A percentile compares a stretch with the other conserved stretches of the same genome.
phyloP scores from a whole-genome alignment of 2,888 invertebrate genomes.

The Odontothrips loti region DNA sequence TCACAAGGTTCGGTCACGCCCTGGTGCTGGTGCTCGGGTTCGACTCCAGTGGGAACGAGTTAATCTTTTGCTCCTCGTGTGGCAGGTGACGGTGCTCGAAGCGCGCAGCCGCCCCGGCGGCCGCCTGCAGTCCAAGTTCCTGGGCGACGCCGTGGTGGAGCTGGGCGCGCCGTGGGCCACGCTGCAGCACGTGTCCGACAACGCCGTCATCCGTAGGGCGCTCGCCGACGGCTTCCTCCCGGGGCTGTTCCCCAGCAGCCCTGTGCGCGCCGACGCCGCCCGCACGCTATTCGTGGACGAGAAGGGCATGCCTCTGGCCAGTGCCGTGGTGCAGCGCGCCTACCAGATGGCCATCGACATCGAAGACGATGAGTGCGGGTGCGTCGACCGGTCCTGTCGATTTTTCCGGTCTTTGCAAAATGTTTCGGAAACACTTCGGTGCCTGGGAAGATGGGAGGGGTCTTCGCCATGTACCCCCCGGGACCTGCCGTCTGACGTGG shows the following conservation, averaged over 20 bases:
- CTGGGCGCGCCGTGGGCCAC: constrained; percentile 15
- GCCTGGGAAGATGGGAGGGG: too few species aligned
- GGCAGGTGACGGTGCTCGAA: constrained; percentile 15
- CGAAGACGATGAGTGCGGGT: background rate
- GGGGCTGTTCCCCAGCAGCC: background rate
- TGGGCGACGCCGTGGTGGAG: background rate
- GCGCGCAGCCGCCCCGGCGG: constrained; percentile 9
- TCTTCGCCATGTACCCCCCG: too few species aligned
- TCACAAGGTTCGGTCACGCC: background rate
- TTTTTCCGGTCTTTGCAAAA: too few species aligned
- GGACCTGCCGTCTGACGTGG: too few species aligned
- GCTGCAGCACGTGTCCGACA: constrained; percentile 9
- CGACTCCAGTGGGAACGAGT: too few species aligned
- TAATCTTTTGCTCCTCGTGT: too few species aligned
- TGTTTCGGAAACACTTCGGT: too few species aligned
- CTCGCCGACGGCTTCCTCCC: background rate
- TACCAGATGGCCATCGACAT: background rate
- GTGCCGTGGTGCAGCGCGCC: constrained; percentile 1
- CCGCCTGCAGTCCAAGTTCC: constrained; percentile 13
- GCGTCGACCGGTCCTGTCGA: background rate
- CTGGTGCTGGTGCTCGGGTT: too few species aligned
- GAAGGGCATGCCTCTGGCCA: background rate
- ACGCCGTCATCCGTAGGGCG: background rate
- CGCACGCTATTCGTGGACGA: background rate
- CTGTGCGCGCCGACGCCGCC: constrained; percentile 7